Conservation (phyloP, 2,113 vertebrate species). For the Naja naja region DNA sequence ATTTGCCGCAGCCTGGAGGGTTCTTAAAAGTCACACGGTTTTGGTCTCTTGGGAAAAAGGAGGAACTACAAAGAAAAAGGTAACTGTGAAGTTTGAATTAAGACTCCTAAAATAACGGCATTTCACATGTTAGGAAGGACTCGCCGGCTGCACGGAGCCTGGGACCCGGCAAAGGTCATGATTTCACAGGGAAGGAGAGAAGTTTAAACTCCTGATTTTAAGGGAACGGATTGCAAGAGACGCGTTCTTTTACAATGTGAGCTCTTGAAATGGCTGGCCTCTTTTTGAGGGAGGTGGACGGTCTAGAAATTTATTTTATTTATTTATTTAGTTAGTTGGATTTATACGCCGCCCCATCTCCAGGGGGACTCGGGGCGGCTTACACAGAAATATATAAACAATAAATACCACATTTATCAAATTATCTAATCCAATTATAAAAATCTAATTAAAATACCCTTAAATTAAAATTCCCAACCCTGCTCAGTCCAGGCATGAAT, state of each 20-base stretch:
- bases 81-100: neutral
- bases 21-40: neutral
- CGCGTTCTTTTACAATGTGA: neutral
- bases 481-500: no score
- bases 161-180: neutral
- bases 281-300: neutral
- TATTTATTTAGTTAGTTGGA: no score
- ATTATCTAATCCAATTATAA: no score
- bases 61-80: neutral
- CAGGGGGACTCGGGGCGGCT: no score
- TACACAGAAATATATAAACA: no score
- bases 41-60: neutral
- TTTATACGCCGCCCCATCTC: no score
- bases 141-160: neutral
- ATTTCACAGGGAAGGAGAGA: neutral
- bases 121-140: neutral
- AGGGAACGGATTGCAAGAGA: neutral
- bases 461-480: no score
- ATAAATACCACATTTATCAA: no score
- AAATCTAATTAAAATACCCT: no score
- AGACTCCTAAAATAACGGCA: neutral
- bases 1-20: neutral
- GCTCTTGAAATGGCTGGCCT: neutral
- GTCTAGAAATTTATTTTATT: no score
- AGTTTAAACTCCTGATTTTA: neutral